phyloP scores from a whole-genome alignment of 2,113 vertebrate species.

The Pteropus alecto region DNA sequence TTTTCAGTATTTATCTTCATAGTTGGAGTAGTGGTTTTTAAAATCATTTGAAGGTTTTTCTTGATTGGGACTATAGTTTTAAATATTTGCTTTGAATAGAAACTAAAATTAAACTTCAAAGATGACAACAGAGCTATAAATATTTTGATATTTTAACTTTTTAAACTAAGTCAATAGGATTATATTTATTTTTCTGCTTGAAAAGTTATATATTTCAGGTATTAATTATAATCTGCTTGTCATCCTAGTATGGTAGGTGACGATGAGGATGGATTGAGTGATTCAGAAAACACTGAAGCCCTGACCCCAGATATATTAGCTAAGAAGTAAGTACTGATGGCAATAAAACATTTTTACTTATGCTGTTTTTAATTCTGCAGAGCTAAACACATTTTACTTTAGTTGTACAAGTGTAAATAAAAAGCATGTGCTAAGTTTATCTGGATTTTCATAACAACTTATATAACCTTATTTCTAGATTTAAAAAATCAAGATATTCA shows the following conservation, averaged over 20 bases:
- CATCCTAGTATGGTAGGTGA: slow-evolving; percentile 91
- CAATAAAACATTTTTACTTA: not conserved
- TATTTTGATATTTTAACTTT: slow-evolving; percentile 22
- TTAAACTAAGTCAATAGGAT: slow-evolving; percentile 19
- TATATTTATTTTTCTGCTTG: slow-evolving; percentile 27
- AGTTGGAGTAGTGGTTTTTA: not conserved
- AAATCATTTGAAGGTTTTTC: not conserved
- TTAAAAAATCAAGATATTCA: not conserved
- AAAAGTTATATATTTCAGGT: not conserved
- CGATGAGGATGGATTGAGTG: slow-evolving; percentile 93
- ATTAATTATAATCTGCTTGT: slow-evolving; percentile 65
- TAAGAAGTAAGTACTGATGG: slow-evolving; percentile 90
- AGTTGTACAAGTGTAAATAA: not conserved
- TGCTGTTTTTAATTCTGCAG: not conserved
- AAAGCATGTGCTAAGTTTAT: not conserved
- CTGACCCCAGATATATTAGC: slow-evolving; percentile 89
- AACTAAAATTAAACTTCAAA: slow-evolving; percentile 30
- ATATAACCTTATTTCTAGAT: slow-evolving; percentile 37
- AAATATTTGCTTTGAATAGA: slow-evolving; percentile 1
- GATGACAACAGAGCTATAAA: not conserved
- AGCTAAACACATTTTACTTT: not conserved
- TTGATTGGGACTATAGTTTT: slow-evolving; percentile 26
- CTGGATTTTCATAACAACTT: slow-evolving; percentile 34
- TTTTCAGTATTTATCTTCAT: slow-evolving; percentile 9
- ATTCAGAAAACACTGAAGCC: slow-evolving; percentile 88